phyloP scores from a whole-genome alignment of 2,888 invertebrate genomes.

The Ophonus ardosiacus region DNA sequence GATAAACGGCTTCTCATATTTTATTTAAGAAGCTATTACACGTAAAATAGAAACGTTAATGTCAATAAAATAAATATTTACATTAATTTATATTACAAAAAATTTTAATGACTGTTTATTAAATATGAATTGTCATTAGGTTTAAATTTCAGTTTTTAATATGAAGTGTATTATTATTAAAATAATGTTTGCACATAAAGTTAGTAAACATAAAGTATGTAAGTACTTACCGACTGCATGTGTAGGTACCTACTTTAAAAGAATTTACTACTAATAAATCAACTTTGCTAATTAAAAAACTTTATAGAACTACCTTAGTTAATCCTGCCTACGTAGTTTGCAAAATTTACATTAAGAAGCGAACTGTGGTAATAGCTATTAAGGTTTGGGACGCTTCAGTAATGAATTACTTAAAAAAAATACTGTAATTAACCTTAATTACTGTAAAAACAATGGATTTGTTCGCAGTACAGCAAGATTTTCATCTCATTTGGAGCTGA shows the following conservation, averaged over 20 bases:
- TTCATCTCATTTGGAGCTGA: constrained; percentile 44
- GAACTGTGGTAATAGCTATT: constrained; percentile 31
- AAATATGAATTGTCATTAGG: no score
- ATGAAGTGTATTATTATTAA: background rate
- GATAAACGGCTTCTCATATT: no score
- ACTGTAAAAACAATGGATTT: constrained; percentile 53
- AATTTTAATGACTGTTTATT: no score
- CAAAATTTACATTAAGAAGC: constrained; percentile 31
- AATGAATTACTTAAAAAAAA: constrained; percentile 50
- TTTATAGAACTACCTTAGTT: constrained; percentile 27
- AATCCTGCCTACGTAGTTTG: constrained; percentile 15
- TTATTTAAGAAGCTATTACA: no score
- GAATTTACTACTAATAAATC: constrained; percentile 28
- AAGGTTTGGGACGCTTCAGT: constrained; percentile 5
- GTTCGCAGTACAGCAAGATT: constrained; percentile 49
- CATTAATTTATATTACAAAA: no score
- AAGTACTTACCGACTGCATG: background rate
- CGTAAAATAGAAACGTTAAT: no score
- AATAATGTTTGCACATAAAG: background rate
- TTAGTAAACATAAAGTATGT: background rate
- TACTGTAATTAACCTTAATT: constrained; percentile 56
- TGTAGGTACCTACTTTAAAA: constrained; percentile 21
- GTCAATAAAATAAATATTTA: no score
- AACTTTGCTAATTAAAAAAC: constrained; percentile 52
- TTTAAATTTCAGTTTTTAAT: no score